Conservation (phyloP, 2,797 vertebrate species). For the Carapus acus region DNA sequence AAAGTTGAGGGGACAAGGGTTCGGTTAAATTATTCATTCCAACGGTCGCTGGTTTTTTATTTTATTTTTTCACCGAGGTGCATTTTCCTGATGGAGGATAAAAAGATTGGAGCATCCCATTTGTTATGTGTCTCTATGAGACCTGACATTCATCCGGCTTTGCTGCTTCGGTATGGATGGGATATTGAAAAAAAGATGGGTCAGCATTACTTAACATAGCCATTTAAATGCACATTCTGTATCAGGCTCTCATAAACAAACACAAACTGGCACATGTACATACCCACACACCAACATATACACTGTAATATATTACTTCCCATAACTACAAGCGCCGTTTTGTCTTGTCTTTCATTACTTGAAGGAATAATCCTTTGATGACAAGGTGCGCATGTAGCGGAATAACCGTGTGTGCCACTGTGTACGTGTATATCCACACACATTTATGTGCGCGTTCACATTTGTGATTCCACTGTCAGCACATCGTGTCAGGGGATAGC, state of each 20-base stretch:
- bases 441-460: slow-evolving; percentile 12
- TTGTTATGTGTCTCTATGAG: slow-evolving; percentile 39
- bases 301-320: slow-evolving; percentile 38
- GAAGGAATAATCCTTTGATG: slow-evolving; percentile 56
- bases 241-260: slow-evolving; percentile 43
- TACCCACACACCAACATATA: slow-evolving; percentile 24
- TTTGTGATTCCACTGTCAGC: slow-evolving; percentile 60
- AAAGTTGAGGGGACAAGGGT: slow-evolving; percentile 10
- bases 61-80: slow-evolving; percentile 2
- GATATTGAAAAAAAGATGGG: slow-evolving; percentile 41
- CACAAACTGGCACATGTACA: slow-evolving; percentile 26
- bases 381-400: slow-evolving; percentile 21
- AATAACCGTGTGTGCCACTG: neutral
- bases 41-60: slow-evolving; percentile 9
- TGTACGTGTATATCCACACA: slow-evolving; percentile 17
- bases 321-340: slow-evolving; percentile 39
- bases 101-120: slow-evolving; percentile 24
- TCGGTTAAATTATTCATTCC: slow-evolving; percentile 10
- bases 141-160: slow-evolving; percentile 31
- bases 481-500: slow-evolving; percentile 58
- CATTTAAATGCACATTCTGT: slow-evolving; percentile 61
- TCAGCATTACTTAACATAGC: slow-evolving; percentile 62
- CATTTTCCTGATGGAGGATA: slow-evolving; percentile 15
- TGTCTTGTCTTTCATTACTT: slow-evolving; percentile 58
- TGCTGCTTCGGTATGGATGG: slow-evolving; percentile 46